These are phyloP conservation scores for Craseonycteris thonglongyai DNA, from an alignment of 2,113 vertebrate species.

Conservation along the genomic window DNA sequence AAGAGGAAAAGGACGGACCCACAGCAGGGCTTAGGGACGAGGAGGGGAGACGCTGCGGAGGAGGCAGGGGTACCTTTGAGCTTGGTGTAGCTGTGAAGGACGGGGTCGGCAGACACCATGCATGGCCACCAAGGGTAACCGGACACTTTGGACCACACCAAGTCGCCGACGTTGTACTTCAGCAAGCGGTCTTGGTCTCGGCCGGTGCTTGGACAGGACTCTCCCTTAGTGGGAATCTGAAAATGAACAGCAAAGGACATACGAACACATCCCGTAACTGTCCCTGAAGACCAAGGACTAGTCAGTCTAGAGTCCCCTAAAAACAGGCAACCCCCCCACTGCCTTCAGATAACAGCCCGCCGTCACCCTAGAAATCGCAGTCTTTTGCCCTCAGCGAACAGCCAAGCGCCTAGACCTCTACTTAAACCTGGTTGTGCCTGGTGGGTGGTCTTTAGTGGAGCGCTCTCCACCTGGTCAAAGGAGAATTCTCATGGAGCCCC, in stretches of 20 bases:
- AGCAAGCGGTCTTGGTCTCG: slow-evolving; percentile 76
- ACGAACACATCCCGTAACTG: background rate
- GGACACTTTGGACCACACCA: slow-evolving; percentile 97
- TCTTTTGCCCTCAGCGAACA: background rate
- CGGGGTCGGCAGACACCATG: slow-evolving; percentile 94
- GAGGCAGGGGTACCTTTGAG: slow-evolving; percentile 84
- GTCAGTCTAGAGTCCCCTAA: background rate
- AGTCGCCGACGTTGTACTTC: slow-evolving; percentile 87
- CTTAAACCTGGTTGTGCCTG: background rate
- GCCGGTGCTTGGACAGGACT: slow-evolving; percentile 53
- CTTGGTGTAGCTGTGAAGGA: slow-evolving; percentile 87
- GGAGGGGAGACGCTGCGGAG: no score
- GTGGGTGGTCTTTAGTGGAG: background rate
- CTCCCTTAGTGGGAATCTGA: slow-evolving; percentile 76
- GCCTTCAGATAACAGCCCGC: background rate
- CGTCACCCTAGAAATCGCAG: fast-evolving
- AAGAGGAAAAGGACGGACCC: background rate
- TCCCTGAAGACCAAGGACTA: background rate
- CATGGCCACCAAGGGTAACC: slow-evolving; percentile 99
- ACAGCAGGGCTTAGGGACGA: no score
- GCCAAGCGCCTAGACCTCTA: background rate
- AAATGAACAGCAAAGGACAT: slow-evolving; percentile 20
- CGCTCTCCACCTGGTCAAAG: background rate
- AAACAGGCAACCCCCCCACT: background rate
- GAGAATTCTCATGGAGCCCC: background rate